A percentile compares a stretch with the other conserved stretches of the same genome.
Conservation (phyloP, 1,140 invertebrate species). For the Theocolax elegans region DNA sequence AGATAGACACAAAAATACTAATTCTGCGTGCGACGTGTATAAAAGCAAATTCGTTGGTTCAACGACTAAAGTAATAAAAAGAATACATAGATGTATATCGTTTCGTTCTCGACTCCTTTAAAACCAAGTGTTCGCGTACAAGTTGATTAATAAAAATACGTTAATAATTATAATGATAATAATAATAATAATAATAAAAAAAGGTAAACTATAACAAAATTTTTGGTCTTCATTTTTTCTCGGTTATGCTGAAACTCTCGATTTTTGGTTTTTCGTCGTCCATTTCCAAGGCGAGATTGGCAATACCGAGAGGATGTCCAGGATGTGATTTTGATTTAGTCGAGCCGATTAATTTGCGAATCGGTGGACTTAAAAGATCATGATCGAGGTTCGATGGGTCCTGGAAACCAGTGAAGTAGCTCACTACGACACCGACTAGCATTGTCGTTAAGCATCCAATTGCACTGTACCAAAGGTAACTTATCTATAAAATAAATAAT, state of each 20-base stretch:
- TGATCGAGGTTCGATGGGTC: conserved; percentile 69
- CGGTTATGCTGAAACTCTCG: conserved; percentile 29
- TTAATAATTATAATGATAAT: too few relatives aligned
- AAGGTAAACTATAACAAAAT: not conserved
- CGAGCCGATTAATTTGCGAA: conserved; percentile 55
- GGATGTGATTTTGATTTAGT: conserved; percentile 46
- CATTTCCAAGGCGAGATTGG: conserved; percentile 62
- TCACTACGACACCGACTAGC: conserved; percentile 77
- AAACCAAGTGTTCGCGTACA: too few relatives aligned
- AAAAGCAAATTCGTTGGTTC: too few relatives aligned
- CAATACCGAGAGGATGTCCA: conserved; percentile 54
- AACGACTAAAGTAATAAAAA: too few relatives aligned
- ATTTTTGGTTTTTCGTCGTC: conserved; percentile 56
- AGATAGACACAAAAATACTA: too few relatives aligned
- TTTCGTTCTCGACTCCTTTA: too few relatives aligned
- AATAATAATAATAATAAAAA: too few relatives aligned
- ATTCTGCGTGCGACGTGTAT: too few relatives aligned
- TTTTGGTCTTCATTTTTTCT: not conserved
- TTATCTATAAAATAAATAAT: conserved; percentile 69
- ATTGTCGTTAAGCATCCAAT: conserved; percentile 80
- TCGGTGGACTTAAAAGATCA: conserved; percentile 69
- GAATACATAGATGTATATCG: too few relatives aligned
- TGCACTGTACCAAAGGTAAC: conserved; percentile 83
- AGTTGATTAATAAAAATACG: too few relatives aligned
- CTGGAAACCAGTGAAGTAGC: conserved; percentile 73